Percentiles rank a stretch among this genome's conserved stretches.
phyloP scores from a whole-genome alignment of 92 coral and sea anemone genomes.

The Muricea muricata region DNA sequence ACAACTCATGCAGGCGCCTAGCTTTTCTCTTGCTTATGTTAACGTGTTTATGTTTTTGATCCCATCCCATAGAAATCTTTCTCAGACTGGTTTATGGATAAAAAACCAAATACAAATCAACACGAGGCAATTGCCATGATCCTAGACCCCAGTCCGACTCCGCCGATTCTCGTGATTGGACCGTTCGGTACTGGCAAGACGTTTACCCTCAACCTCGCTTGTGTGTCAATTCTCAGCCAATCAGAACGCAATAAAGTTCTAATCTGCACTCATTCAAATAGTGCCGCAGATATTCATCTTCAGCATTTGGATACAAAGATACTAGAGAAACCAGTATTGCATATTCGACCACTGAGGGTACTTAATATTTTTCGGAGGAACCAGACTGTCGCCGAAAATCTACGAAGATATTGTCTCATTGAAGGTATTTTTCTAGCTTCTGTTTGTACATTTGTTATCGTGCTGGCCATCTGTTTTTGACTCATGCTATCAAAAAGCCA shows the following conservation, averaged over 20 bases:
- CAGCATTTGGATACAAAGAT: conserved; percentile 71
- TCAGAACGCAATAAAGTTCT: conserved; percentile 76
- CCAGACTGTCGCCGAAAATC: neutral
- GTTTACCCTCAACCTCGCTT: conserved; percentile 78
- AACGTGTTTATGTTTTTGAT: neutral
- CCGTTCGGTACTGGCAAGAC: conserved; percentile 99
- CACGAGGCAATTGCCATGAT: conserved; percentile 55
- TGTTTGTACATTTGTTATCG: too few relatives aligned
- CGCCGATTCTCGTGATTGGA: conserved; percentile 92
- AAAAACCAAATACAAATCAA: conserved; percentile 47
- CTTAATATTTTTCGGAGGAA: conserved; percentile 61
- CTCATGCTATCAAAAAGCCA: too few relatives aligned
- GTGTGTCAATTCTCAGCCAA: conserved; percentile 63
- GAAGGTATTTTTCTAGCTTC: conserved; percentile 21
- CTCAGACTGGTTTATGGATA: conserved; percentile 49
- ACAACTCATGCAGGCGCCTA: too few relatives aligned
- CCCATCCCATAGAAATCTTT: conserved; percentile 12
- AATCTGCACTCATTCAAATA: conserved; percentile 89
- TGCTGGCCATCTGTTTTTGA: too few relatives aligned
- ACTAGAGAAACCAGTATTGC: neutral
- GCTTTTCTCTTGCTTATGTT: too few relatives aligned
- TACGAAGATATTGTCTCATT: conserved; percentile 67
- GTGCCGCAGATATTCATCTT: conserved; percentile 94
- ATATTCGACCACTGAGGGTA: conserved; percentile 68
- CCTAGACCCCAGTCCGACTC: conserved; percentile 46